phyloP scores from a whole-genome alignment of 2,888 invertebrate genomes.

The Anarsia innoxiella region DNA sequence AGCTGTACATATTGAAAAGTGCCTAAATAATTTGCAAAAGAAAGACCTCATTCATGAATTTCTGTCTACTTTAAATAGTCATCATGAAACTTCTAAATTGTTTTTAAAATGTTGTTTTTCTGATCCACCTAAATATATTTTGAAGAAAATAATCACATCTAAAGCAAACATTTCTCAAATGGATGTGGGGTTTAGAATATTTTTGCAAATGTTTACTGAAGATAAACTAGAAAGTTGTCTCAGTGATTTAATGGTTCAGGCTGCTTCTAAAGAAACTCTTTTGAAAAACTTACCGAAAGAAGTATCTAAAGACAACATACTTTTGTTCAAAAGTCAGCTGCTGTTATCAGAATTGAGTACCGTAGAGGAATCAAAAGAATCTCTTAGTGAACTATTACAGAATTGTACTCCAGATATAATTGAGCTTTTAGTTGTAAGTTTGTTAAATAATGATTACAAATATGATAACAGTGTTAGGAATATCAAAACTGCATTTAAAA shows the following conservation, averaged over 20 bases:
- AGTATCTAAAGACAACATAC: conserved; percentile 36
- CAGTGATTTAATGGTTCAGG: conserved; percentile 50
- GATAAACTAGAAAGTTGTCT: conserved; percentile 43
- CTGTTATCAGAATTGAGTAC: conserved; percentile 36
- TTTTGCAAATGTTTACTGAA: conserved; percentile 44
- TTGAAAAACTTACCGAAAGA: conserved; percentile 35
- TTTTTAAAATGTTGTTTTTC: conserved; percentile 42
- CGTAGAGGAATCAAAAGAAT: conserved; percentile 27
- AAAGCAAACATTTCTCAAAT: conserved; percentile 37
- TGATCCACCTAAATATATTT: conserved; percentile 51
- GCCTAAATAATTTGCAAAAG: conserved; percentile 59
- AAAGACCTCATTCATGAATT: conserved; percentile 56
- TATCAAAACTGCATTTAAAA: conserved; percentile 31
- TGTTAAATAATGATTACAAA: conserved; percentile 35
- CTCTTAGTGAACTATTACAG: conserved; percentile 32
- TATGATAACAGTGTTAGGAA: conserved; percentile 26
- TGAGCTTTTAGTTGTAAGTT: conserved; percentile 44
- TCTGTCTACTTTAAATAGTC: conserved; percentile 33
- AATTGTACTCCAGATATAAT: conserved; percentile 35
- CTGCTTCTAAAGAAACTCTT: conserved; percentile 53
- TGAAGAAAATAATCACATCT: conserved; percentile 54
- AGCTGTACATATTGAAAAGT: conserved; percentile 71
- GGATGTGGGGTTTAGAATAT: conserved; percentile 45
- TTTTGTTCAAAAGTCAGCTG: conserved; percentile 45
- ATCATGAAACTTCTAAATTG: conserved; percentile 27